Evolutionary conservation across 2,113 vertebrate species (phyloP).

Genomic region (Gavia stellata): DNA sequence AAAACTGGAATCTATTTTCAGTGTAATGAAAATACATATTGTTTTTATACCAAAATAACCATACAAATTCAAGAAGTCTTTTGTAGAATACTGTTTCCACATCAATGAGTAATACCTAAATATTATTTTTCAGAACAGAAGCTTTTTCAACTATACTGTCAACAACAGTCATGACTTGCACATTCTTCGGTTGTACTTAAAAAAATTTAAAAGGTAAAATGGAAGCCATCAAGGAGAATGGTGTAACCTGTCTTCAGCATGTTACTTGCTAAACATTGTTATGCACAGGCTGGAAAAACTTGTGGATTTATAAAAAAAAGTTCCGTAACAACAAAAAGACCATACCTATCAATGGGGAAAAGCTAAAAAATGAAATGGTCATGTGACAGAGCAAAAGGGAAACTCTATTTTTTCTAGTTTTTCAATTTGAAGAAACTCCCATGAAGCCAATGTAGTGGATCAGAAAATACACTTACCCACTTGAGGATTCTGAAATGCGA

Average conservation of each 20-base stretch:
- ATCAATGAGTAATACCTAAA: background rate
- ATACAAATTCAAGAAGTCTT: background rate
- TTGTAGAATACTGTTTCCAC: background rate
- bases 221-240: background rate
- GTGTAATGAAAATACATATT: background rate
- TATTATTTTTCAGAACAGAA: background rate
- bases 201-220: background rate
- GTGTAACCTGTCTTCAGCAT: background rate
- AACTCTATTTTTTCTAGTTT: background rate
- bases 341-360: background rate
- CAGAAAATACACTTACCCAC: conserved; percentile 73
- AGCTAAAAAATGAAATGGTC: background rate
- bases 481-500: conserved; percentile 82
- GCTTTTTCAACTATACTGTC: background rate
- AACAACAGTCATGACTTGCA: background rate
- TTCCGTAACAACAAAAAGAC: background rate
- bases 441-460: background rate
- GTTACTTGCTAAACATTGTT: background rate
- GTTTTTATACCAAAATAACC: background rate
- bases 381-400: background rate
- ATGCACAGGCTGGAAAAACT: background rate
- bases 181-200: background rate
- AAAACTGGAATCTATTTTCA: background rate
- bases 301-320: background rate
- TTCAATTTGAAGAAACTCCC: background rate